Evolutionary conservation across 2,888 invertebrate species (phyloP).

Genomic region (Gibbula magus): DNA sequence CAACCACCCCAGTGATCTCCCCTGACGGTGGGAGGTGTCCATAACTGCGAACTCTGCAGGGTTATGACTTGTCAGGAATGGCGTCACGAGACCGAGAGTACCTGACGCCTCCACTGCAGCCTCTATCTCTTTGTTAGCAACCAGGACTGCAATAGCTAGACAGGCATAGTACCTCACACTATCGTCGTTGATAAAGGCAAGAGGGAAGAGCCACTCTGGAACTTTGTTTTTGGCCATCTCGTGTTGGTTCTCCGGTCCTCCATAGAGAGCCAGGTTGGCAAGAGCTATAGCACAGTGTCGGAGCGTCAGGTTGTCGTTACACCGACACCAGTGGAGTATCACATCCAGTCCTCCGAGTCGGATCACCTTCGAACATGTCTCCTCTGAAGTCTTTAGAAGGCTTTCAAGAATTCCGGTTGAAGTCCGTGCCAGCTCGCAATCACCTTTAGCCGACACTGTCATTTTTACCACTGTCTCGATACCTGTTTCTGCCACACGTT

Average conservation of each 20-base stretch:
- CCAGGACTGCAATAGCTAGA: constrained; percentile 95
- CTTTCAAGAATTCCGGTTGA: constrained; percentile 72
- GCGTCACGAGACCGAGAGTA: constrained; percentile 95
- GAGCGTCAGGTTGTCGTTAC: constrained; percentile 90
- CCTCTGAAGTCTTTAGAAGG: constrained; percentile 96
- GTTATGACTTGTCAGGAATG: constrained; percentile 94
- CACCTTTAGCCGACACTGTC: constrained; percentile 90
- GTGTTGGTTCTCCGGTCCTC: constrained; percentile 96
- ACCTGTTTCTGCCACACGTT: constrained; percentile 91
- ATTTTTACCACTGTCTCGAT: constrained; percentile 92
- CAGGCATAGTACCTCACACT: constrained; percentile 92
- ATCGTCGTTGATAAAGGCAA: constrained; percentile 97
- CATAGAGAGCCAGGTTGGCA: constrained; percentile 96
- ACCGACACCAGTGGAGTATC: constrained; percentile 93
- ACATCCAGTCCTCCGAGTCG: constrained; percentile 93
- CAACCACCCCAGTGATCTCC: constrained; percentile 96
- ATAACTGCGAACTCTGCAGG: constrained; percentile 92
- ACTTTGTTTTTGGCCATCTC: constrained; percentile 91
- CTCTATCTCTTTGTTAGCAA: constrained; percentile 98
- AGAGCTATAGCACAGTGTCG: constrained; percentile 97
- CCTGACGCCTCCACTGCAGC: constrained; percentile 96
- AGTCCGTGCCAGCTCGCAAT: constrained; percentile 78
- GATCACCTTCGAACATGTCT: constrained; percentile 94
- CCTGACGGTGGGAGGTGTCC: constrained; percentile 90
- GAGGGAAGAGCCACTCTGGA: constrained; percentile 93